Conservation (phyloP, 2,113 vertebrate genomes). For the Microtus richardsoni region DNA sequence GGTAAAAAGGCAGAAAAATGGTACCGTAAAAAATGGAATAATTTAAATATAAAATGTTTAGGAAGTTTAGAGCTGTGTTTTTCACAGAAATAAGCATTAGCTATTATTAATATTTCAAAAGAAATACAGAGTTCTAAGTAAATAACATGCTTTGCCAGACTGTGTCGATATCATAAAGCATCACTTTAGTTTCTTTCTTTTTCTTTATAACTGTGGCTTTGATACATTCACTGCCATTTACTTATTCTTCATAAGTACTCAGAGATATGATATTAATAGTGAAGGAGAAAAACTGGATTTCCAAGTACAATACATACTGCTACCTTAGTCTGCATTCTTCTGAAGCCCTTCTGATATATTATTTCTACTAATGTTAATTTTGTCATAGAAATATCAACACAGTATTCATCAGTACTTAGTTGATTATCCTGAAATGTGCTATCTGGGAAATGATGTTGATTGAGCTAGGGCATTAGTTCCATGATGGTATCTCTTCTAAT, state of each 20-base stretch:
- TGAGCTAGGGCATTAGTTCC: background rate
- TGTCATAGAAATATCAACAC: background rate
- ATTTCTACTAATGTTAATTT: background rate
- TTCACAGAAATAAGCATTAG: background rate
- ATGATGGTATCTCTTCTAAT: background rate
- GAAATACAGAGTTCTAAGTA: background rate
- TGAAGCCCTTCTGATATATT: background rate
- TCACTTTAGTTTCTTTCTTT: background rate
- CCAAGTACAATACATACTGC: background rate
- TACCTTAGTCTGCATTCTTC: background rate
- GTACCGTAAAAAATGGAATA: background rate
- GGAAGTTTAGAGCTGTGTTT: background rate
- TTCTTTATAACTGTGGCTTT: background rate
- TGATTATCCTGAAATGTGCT: background rate
- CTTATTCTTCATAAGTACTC: slow-evolving; percentile 6
- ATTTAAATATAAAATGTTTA: background rate
- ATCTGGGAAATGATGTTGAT: background rate
- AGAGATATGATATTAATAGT: slow-evolving; percentile 27
- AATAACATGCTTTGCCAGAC: background rate
- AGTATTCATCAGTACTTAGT: background rate
- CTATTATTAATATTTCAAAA: background rate
- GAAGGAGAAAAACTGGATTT: slow-evolving; percentile 21
- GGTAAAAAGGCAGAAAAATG: background rate
- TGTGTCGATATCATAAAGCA: background rate
- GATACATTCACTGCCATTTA: slow-evolving; percentile 14